Evolutionary conservation across 1,140 invertebrate species (phyloP).

Genomic region (Tenebrio molitor): DNA sequence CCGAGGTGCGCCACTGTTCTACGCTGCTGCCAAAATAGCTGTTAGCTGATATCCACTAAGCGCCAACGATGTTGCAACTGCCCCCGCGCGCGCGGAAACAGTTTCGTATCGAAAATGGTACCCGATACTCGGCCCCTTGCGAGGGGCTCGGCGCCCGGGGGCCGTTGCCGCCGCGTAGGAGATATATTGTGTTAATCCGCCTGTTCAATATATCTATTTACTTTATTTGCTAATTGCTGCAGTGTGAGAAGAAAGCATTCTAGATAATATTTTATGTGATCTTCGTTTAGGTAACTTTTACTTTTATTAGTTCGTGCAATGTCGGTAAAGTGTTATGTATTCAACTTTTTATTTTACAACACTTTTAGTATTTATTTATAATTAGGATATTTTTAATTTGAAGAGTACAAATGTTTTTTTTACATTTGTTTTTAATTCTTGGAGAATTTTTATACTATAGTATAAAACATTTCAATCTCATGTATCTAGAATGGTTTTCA

Average conservation of each 20-base stretch:
- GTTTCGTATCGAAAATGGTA: too few species aligned
- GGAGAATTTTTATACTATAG: slow-evolving; percentile 24
- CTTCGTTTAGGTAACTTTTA: slow-evolving; percentile 23
- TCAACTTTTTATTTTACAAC: slow-evolving; percentile 35
- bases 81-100: background rate
- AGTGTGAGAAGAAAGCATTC: slow-evolving; percentile 54
- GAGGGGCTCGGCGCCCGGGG: too few species aligned
- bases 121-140: too few species aligned
- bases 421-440: slow-evolving; percentile 43
- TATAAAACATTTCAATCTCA: slow-evolving; percentile 28
- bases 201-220: slow-evolving; percentile 45
- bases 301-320: slow-evolving; percentile 41
- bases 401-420: slow-evolving; percentile 49
- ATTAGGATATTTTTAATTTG: slow-evolving; percentile 41
- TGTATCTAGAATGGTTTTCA: slow-evolving; percentile 38
- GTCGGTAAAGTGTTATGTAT: slow-evolving; percentile 43
- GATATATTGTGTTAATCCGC: slow-evolving; percentile 22
- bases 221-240: slow-evolving; percentile 51
- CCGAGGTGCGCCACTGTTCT: slow-evolving; percentile 21
- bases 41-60: slow-evolving; percentile 31
- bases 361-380: slow-evolving; percentile 51
- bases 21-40: slow-evolving; percentile 38
- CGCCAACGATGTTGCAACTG: background rate
- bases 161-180: background rate
- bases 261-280: slow-evolving; percentile 52